Evolutionary conservation across 1,140 invertebrate species (phyloP).

Genomic region (Luehdorfia chinensis): DNA sequence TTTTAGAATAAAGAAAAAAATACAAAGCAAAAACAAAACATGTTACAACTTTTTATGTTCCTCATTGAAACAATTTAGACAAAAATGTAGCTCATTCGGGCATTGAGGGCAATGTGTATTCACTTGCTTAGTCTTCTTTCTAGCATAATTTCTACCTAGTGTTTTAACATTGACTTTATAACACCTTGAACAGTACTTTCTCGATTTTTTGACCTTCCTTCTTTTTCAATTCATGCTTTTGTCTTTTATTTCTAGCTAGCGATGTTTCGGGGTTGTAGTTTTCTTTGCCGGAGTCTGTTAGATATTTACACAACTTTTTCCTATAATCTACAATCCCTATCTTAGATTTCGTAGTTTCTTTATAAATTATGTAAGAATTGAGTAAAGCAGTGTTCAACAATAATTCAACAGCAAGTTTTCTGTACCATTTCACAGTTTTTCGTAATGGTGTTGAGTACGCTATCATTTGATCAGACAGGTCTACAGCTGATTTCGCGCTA

Average conservation of each 20-base stretch:
- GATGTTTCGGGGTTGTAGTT: slow-evolving; percentile 11
- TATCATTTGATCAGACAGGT: slow-evolving; percentile 21
- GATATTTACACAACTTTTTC: slow-evolving; percentile 7
- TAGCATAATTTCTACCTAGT: neutral
- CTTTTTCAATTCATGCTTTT: slow-evolving; percentile 17
- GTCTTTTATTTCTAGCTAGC: slow-evolving; percentile 14
- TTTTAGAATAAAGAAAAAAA: too few species aligned
- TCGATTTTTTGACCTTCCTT: slow-evolving; percentile 9
- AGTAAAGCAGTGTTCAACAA: slow-evolving; percentile 18
- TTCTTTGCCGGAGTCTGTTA: slow-evolving; percentile 13
- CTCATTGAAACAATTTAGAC: neutral
- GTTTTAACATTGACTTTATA: neutral
- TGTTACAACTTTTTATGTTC: too few species aligned
- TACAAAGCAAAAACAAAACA: too few species aligned
- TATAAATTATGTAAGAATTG: slow-evolving; percentile 13
- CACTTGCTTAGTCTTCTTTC: neutral
- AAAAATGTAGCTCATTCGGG: neutral
- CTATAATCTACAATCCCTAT: slow-evolving; percentile 16
- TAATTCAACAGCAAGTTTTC: slow-evolving; percentile 14
- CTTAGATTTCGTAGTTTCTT: slow-evolving; percentile 13
- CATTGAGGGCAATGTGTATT: neutral
- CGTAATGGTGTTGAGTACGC: slow-evolving; percentile 21
- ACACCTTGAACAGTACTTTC: neutral
- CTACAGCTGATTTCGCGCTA: slow-evolving; percentile 22
- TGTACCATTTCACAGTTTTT: slow-evolving; percentile 21